Conservation (phyloP, 2,797 vertebrate genomes). For the Enteromius paludinosus region DNA sequence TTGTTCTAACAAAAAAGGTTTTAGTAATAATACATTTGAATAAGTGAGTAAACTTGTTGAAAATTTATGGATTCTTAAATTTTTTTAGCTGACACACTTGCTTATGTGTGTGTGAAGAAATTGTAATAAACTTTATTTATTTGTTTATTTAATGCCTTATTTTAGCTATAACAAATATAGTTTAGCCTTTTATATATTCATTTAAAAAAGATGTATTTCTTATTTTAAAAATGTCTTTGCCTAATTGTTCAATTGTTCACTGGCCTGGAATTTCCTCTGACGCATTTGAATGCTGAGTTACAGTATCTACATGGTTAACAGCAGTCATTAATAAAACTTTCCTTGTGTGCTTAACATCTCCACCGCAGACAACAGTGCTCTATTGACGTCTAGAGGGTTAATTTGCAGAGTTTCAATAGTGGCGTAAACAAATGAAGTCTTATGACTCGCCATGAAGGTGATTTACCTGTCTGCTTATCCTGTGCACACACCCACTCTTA, state of each 20-base stretch:
- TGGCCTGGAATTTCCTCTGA: conserved; percentile 11
- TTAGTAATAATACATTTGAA: neutral
- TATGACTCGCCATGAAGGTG: conserved; percentile 64
- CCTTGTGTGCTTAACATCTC: neutral
- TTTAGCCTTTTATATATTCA: neutral
- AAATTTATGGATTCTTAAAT: too few relatives aligned
- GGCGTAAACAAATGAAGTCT: conserved; percentile 58
- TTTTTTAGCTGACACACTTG: too few relatives aligned
- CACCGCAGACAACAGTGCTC: conserved; percentile 61
- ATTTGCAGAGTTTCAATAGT: conserved; percentile 59
- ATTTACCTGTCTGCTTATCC: conserved; percentile 66
- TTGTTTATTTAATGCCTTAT: neutral
- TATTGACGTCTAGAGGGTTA: conserved; percentile 65
- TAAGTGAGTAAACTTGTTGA: too few relatives aligned
- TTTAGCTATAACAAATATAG: neutral
- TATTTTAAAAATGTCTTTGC: neutral
- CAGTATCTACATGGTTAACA: conserved; percentile 25
- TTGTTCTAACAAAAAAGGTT: neutral
- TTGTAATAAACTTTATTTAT: too few relatives aligned
- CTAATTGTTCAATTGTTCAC: conserved; percentile 11
- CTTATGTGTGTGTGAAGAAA: too few relatives aligned
- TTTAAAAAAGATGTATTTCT: neutral
- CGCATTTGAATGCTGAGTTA: conserved; percentile 21
- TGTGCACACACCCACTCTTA: conserved; percentile 62
- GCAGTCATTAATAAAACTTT: conserved; percentile 22